phyloP scores from a whole-genome alignment of 2,888 invertebrate species.

The Uloborus plumipes region DNA sequence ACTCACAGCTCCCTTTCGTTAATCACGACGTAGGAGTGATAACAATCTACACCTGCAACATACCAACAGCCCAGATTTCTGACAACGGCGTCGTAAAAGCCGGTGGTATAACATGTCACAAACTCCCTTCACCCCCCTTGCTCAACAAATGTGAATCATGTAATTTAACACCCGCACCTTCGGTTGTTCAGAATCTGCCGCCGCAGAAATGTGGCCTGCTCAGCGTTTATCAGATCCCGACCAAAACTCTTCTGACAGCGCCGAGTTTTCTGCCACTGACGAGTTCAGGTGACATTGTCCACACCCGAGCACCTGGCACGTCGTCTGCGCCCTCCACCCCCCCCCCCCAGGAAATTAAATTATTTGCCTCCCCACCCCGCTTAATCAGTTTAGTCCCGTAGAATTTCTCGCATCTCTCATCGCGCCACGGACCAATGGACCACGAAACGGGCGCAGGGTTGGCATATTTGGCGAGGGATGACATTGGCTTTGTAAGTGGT shows the following conservation, averaged over 20 bases:
- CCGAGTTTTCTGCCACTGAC: constrained; percentile 54
- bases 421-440: constrained; percentile 51
- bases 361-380: constrained; percentile 49
- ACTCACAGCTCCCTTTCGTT: no score
- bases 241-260: constrained; percentile 42
- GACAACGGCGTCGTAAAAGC: no score
- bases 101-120: no score
- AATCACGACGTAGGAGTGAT: no score
- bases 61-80: no score
- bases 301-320: constrained; percentile 35
- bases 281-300: constrained; percentile 60
- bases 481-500: no score
- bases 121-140: neutral
- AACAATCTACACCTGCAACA: no score
- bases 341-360: constrained; percentile 46
- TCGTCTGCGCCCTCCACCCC: constrained; percentile 42
- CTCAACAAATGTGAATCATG: neutral
- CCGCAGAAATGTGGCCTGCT: neutral
- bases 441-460: constrained; percentile 14
- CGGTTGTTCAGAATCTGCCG: neutral
- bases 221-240: neutral
- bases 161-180: constrained; percentile 2
- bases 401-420: constrained; percentile 42
- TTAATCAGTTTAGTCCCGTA: constrained; percentile 49
- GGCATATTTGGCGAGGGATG: constrained; percentile 28